Percentiles rank a stretch among this genome's conserved stretches.
phyloP scores from a whole-genome alignment of 2,797 vertebrate genomes.

The Telmatherina bonti region DNA sequence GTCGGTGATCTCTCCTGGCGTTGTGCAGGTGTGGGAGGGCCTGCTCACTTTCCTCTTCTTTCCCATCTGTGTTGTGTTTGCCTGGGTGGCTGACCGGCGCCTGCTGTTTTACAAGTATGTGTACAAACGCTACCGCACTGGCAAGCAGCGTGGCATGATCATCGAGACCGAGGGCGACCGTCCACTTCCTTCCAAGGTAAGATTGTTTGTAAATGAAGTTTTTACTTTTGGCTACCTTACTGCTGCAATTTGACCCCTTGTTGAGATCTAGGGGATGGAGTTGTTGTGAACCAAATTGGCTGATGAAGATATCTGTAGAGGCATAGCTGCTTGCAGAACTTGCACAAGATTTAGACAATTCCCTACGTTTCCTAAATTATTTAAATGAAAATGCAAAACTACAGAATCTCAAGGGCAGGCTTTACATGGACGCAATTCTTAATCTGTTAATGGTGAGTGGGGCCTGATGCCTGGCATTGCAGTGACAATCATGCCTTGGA shows the following conservation, averaged over 20 bases:
- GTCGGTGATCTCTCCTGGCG: slow-evolving; percentile 93
- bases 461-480: too few species aligned
- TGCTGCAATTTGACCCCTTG: too few species aligned
- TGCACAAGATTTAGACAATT: too few species aligned
- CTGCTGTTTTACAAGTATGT: slow-evolving; percentile 99
- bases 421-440: too few species aligned
- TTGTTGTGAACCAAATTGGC: not conserved
- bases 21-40: slow-evolving; percentile 98
- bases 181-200: slow-evolving; percentile 90
- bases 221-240: too few species aligned
- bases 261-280: too few species aligned
- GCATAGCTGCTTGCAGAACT: too few species aligned
- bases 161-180: slow-evolving; percentile 96
- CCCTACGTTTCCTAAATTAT: too few species aligned
- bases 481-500: too few species aligned
- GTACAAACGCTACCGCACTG: slow-evolving; percentile 96
- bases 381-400: too few species aligned
- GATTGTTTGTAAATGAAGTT: not conserved
- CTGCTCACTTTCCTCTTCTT: slow-evolving; percentile 98
- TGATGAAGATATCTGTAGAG: not conserved
- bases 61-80: slow-evolving; percentile 96
- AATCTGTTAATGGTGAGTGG: too few species aligned
- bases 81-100: slow-evolving; percentile 96
- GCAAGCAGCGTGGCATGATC: slow-evolving; percentile 98
- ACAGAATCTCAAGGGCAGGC: too few species aligned